Conservation (phyloP, 1,140 invertebrate genomes). For the Physella acuta region DNA sequence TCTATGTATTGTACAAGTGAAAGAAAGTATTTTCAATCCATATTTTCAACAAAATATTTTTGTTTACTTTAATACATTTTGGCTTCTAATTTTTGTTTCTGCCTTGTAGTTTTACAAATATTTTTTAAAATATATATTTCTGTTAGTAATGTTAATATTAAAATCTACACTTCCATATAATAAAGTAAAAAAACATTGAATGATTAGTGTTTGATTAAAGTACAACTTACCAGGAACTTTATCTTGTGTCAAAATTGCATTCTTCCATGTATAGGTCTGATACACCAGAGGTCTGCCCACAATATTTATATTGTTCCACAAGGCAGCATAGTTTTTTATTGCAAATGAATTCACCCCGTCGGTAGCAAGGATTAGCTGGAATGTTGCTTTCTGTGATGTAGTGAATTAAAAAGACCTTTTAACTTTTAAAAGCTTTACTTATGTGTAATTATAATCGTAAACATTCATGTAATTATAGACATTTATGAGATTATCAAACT, state of each 20-base stretch:
- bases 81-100: no score
- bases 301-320: background rate
- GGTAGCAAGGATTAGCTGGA: background rate
- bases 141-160: no score
- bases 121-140: no score
- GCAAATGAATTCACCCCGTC: background rate
- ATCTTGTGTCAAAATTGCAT: background rate
- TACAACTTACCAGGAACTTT: background rate
- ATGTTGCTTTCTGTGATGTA: background rate
- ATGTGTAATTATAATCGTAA: background rate
- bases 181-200: no score
- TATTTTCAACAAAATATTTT: no score
- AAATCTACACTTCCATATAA: no score
- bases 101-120: no score
- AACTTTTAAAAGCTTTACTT: background rate
- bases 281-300: background rate
- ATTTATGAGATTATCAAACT: background rate
- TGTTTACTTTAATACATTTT: no score
- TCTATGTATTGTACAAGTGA: no score
- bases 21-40: no score
- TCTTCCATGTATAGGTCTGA: background rate
- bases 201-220: no score
- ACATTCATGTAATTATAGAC: background rate
- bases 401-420: background rate
- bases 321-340: background rate